Percentiles rank a stretch among this genome's conserved stretches.
Conservation (phyloP, 1,140 invertebrate species). For the Brachionus angularis region DNA sequence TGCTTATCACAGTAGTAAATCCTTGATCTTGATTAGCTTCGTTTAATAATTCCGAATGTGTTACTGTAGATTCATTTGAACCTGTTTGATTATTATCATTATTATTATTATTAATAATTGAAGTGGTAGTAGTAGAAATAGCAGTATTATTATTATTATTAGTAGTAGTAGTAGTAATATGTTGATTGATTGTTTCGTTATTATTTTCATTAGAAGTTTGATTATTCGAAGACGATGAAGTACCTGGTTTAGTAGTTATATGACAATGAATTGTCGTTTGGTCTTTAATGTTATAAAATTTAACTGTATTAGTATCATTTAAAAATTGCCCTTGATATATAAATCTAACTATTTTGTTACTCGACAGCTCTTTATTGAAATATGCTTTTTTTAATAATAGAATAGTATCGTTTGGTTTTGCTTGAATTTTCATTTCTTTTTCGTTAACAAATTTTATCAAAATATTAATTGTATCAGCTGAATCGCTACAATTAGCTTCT, state of each 20-base stretch:
- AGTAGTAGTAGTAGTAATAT: too few species aligned
- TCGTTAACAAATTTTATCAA: constrained; percentile 38
- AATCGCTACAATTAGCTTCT: too few species aligned
- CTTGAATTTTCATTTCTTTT: constrained; percentile 23
- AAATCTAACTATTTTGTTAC: constrained; percentile 43
- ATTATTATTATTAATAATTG: too few species aligned
- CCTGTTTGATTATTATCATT: too few species aligned
- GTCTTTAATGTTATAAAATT: constrained; percentile 35
- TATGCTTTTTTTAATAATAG: constrained; percentile 16
- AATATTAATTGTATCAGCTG: constrained; percentile 12
- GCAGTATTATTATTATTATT: too few species aligned
- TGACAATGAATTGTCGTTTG: constrained; percentile 42
- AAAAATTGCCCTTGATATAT: constrained; percentile 43
- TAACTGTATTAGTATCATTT: constrained; percentile 16
- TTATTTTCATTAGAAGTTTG: background rate
- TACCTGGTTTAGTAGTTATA: background rate
- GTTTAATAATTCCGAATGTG: too few species aligned
- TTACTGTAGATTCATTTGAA: too few species aligned
- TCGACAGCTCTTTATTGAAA: constrained; percentile 29
- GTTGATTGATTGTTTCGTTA: background rate
- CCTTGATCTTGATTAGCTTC: background rate
- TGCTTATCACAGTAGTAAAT: background rate
- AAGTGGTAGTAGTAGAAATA: too few species aligned
- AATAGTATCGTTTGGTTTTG: constrained; percentile 21
- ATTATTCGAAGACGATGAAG: too few species aligned